Percentiles rank a stretch among this genome's conserved stretches.
Conservation (phyloP, 1,140 invertebrate genomes). For the Gonioctena quinquepunctata region DNA sequence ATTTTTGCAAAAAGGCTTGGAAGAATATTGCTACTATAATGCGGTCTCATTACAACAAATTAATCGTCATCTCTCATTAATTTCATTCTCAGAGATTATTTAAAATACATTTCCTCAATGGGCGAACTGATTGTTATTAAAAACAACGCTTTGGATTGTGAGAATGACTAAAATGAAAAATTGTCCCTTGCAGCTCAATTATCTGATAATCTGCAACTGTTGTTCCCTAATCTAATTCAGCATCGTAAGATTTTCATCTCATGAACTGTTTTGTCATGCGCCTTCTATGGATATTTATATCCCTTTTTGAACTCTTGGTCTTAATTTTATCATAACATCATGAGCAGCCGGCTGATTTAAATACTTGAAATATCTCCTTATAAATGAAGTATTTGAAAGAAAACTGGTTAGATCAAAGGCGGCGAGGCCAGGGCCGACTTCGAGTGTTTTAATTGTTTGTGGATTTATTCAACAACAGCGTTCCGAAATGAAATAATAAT, state of each 20-base stretch:
- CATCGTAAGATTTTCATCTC: neutral
- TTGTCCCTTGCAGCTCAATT: too few species aligned
- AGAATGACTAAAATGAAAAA: too few species aligned
- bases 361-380: conserved; percentile 32
- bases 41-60: too few species aligned
- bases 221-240: too few species aligned
- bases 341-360: conserved; percentile 27
- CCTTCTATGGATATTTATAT: neutral
- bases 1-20: too few species aligned
- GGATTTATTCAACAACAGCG: neutral
- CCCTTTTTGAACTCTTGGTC: conserved; percentile 3
- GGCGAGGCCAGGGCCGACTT: conserved; percentile 17
- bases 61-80: too few species aligned
- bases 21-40: too few species aligned
- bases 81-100: too few species aligned
- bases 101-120: too few species aligned
- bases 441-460: neutral
- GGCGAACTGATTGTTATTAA: too few species aligned
- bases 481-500: conserved; percentile 5
- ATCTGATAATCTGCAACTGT: too few species aligned
- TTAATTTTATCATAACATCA: conserved; percentile 23
- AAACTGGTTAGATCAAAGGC: conserved; percentile 33
- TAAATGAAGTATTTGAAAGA: conserved; percentile 34
- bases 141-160: too few species aligned
- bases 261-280: neutral